These are phyloP conservation scores for Ashinkailepas kermadecensis DNA, from an alignment of 2,888 invertebrate genomes.

Conservation along the genomic window DNA sequence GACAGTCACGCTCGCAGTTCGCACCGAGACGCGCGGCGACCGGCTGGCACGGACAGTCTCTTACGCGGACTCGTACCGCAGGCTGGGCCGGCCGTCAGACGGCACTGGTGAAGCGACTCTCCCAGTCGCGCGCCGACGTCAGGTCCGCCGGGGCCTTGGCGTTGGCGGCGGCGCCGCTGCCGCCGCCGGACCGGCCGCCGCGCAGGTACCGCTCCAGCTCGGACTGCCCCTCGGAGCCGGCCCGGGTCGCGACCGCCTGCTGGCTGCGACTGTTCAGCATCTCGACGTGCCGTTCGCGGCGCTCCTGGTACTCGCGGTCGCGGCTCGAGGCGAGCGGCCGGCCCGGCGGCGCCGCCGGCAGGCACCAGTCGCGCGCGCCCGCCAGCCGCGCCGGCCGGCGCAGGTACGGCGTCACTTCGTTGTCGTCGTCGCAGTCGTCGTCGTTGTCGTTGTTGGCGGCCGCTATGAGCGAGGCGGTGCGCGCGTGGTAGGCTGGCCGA, in stretches of 20 bases:
- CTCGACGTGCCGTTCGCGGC: not conserved
- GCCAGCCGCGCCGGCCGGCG: not conserved
- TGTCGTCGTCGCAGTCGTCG: not conserved
- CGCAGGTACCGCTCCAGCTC: not conserved
- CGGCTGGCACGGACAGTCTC: not conserved
- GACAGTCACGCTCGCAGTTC: not conserved
- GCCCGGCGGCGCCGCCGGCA: not conserved
- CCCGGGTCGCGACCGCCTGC: not conserved
- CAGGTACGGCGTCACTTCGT: conserved; percentile 16
- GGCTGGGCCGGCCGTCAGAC: not conserved
- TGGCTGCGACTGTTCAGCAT: not conserved
- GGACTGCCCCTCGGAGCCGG: not conserved
- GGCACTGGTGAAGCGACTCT: not conserved
- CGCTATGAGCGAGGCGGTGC: conserved; percentile 1
- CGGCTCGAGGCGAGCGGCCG: not conserved
- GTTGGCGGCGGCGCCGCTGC: not conserved
- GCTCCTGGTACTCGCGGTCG: conserved; percentile 8
- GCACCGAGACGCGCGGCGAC: not conserved
- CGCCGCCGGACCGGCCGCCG: not conserved
- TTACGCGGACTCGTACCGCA: not conserved
- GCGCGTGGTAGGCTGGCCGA: not conserved
- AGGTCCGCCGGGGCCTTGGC: too few species aligned
- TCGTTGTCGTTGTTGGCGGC: not conserved
- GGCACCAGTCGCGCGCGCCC: not conserved
- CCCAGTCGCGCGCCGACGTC: not conserved